Evolutionary conservation across 2,888 invertebrate species (phyloP).

Genomic region (Luperina nickerlii): DNA sequence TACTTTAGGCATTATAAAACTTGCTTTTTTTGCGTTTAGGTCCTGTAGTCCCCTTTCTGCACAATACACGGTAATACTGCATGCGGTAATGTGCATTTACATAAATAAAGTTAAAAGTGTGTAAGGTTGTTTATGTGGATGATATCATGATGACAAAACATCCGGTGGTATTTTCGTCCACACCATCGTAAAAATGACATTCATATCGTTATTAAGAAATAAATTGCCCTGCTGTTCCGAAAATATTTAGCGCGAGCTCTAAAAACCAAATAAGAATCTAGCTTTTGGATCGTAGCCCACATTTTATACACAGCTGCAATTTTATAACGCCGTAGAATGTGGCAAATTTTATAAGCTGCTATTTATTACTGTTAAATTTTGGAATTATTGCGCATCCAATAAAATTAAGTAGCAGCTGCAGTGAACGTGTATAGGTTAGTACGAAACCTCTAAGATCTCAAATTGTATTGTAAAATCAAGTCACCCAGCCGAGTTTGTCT

Average conservation of each 20-base stretch:
- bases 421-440: neutral
- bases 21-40: too few relatives aligned
- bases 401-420: neutral
- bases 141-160: conserved; percentile 8
- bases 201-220: conserved; percentile 39
- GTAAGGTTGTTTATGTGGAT: neutral
- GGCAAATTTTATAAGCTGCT: conserved; percentile 31
- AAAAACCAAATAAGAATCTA: conserved; percentile 55
- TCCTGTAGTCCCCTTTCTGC: neutral
- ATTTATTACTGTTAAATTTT: conserved; percentile 12
- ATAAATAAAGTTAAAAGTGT: neutral
- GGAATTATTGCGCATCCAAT: conserved; percentile 13
- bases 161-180: conserved; percentile 24
- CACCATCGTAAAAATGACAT: conserved; percentile 34
- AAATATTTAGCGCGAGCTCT: conserved; percentile 47
- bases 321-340: conserved; percentile 35
- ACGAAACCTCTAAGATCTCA: neutral
- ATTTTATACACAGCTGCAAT: conserved; percentile 42
- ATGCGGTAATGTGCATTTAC: neutral
- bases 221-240: conserved; percentile 33
- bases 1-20: too few relatives aligned
- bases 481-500: neutral
- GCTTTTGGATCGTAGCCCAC: conserved; percentile 45
- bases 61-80: neutral
- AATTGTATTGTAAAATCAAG: neutral